These are phyloP conservation scores for Iphiclides podalirius DNA, from an alignment of 2,888 invertebrate genomes.

Conservation along the genomic window DNA sequence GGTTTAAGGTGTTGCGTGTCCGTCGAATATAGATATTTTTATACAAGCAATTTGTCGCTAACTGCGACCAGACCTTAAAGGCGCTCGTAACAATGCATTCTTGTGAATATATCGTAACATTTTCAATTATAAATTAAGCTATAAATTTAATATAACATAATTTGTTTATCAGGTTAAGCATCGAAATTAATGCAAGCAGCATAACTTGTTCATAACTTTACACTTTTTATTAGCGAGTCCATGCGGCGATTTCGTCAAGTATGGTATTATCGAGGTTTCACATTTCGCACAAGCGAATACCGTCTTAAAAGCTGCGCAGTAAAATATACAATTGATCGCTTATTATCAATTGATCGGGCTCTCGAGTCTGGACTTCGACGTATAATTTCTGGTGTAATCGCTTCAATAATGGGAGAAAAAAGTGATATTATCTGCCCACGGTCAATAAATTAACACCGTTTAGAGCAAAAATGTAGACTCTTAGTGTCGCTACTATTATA, in stretches of 20 bases:
- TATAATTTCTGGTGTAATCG: constrained; percentile 80
- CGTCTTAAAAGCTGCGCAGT: constrained; percentile 34
- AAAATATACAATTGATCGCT: constrained; percentile 38
- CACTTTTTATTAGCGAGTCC: constrained; percentile 77
- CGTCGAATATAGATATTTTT: constrained; percentile 38
- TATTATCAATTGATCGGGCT: constrained; percentile 43
- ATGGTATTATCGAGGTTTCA: constrained; percentile 55
- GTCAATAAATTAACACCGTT: constrained; percentile 81
- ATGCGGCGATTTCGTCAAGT: constrained; percentile 74
- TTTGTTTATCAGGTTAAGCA: constrained; percentile 80
- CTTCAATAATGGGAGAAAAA: constrained; percentile 78
- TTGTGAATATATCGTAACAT: constrained; percentile 69
- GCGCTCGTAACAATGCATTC: constrained; percentile 66
- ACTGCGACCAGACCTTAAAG: constrained; percentile 53
- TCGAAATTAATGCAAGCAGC: constrained; percentile 79
- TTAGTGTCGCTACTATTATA: constrained; percentile 79
- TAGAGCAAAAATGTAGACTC: constrained; percentile 79
- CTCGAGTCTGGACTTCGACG: constrained; percentile 66
- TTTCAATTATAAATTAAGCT: constrained; percentile 80
- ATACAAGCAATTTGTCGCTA: constrained; percentile 61
- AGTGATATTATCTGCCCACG: constrained; percentile 80
- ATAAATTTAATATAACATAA: constrained; percentile 78
- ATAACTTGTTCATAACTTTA: constrained; percentile 78
- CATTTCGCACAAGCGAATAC: constrained; percentile 32
- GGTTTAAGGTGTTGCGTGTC: constrained; percentile 37